Percentiles rank a stretch among this genome's conserved stretches.
Conservation (phyloP, 2,888 invertebrate genomes). For the Lithophane leautieri region DNA sequence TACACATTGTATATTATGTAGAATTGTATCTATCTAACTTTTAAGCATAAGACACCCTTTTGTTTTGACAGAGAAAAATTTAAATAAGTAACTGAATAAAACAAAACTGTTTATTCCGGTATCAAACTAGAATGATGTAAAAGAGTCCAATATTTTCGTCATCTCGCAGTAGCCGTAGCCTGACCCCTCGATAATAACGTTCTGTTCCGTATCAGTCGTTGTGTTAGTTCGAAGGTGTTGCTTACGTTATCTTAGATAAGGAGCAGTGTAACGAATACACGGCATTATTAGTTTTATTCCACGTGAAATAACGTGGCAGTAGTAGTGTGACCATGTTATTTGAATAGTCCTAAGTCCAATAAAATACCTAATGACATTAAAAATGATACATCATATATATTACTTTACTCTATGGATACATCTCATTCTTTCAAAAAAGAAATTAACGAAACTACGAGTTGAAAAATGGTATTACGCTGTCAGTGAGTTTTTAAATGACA, state of each 20-base stretch:
- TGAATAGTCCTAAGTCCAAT: neutral
- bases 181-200: neutral
- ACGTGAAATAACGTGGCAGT: constrained; percentile 25
- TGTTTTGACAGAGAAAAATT: constrained; percentile 1
- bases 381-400: too few relatives aligned
- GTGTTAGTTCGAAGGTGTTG: constrained; percentile 4
- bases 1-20: neutral
- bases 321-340: constrained; percentile 16
- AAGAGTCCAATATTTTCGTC: constrained; percentile 49
- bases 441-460: too few relatives aligned
- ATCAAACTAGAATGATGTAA: constrained; percentile 52
- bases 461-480: too few relatives aligned
- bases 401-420: too few relatives aligned
- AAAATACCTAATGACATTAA: too few relatives aligned
- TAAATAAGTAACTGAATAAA: constrained; percentile 5
- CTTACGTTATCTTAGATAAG: constrained; percentile 29
- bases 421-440: too few relatives aligned
- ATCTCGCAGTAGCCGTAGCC: constrained; percentile 6
- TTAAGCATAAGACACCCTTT: neutral
- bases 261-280: constrained; percentile 43
- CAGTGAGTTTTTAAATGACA: too few relatives aligned
- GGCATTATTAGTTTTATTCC: constrained; percentile 29
- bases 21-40: neutral
- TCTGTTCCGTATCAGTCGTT: constrained; percentile 25
- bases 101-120: constrained; percentile 23